Evolutionary conservation across 2,797 vertebrate species (phyloP).

Genomic region (Lagocephalus sceleratus): DNA sequence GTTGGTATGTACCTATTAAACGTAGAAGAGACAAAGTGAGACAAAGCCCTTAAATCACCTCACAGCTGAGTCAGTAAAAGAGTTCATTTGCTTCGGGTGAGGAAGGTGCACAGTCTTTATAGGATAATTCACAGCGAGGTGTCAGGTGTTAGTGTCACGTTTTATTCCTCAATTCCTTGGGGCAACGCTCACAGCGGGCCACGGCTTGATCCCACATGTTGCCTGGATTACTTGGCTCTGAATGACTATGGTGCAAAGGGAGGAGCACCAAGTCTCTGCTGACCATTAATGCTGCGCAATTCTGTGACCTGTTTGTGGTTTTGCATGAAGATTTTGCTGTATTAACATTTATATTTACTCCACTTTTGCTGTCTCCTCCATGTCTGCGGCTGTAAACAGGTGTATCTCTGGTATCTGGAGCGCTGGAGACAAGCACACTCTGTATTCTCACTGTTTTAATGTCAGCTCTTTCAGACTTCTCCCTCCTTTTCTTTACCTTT

Average conservation of each 20-base stretch:
- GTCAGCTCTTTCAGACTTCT: conserved; percentile 30
- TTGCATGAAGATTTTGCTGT: conserved; percentile 8
- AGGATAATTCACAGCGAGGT: conserved; percentile 57
- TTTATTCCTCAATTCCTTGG: conserved; percentile 33
- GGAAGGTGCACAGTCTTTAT: conserved; percentile 50
- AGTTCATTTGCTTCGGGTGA: conserved; percentile 43
- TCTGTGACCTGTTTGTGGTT: neutral
- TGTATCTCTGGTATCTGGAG: conserved; percentile 24
- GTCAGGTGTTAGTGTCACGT: conserved; percentile 42
- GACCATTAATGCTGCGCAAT: neutral
- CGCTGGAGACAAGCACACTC: conserved; percentile 32
- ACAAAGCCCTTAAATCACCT: conserved; percentile 6
- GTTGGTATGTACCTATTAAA: too few relatives aligned
- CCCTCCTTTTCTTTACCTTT: conserved; percentile 51
- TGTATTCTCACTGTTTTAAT: conserved; percentile 40
- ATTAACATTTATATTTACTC: conserved; percentile 2
- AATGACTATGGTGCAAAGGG: conserved; percentile 5
- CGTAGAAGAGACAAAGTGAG: too few relatives aligned
- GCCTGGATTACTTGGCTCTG: conserved; percentile 18
- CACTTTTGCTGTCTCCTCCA: conserved; percentile 2
- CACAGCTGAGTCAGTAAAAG: conserved; percentile 34
- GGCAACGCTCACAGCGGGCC: conserved; percentile 15
- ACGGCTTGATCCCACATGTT: conserved; percentile 32
- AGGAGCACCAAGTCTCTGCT: conserved; percentile 5
- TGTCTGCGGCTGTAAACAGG: conserved; percentile 6